Base-by-base conservation (phyloP, 2,888 invertebrate genomes). In the Dicranocentrus wangi region DNA sequence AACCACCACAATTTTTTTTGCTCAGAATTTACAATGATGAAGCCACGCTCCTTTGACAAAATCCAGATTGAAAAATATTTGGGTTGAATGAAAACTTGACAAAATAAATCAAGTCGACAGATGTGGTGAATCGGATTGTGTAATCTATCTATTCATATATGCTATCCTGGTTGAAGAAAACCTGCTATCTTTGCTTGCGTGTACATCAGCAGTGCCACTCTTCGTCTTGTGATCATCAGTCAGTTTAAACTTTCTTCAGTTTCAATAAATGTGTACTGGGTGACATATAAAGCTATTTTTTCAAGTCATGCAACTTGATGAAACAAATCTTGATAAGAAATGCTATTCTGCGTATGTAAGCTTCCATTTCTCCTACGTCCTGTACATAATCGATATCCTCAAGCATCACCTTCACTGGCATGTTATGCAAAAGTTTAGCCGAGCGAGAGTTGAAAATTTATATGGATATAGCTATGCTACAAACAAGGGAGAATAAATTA, bases 11-110 rank as follows among this genome's bases (percentile, higher is more conserved):
- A 10, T 15, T 47, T 47, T n/a, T 10, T 10, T 47, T 10, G 10
- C 47, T n/a, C n/a, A n/a, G n/a, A n/a, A n/a, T n/a, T n/a, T n/a
- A n/a, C n/a, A n/a, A n/a, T n/a, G n/a, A n/a, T n/a, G n/a, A n/a
- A n/a, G n/a, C 3, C 13, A 7, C 13, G n/a, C 47, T 32, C 32
- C 13, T 65, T 65, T 75, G 81, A 82, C 77, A 77, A 63, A 77
- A 60, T 77, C 61, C 81, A 82, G 81, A 82, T 82, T 82, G 66
- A 72, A 82, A 82, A 76, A 81, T 81, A 71, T 61, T 72, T 77
- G 71, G 66, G 68, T 47, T 72, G 72, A 69, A 69, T 68, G 82
- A 81, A 69, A 77, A 69, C 43, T 77, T 72, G 72, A 73, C 63
- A 39, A 77, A 72, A 77, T 77, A 82, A 82, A 77, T 82, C 77